Base-by-base conservation (phyloP, 2,797 vertebrate species). In the Sphenopsis melanotis region DNA sequence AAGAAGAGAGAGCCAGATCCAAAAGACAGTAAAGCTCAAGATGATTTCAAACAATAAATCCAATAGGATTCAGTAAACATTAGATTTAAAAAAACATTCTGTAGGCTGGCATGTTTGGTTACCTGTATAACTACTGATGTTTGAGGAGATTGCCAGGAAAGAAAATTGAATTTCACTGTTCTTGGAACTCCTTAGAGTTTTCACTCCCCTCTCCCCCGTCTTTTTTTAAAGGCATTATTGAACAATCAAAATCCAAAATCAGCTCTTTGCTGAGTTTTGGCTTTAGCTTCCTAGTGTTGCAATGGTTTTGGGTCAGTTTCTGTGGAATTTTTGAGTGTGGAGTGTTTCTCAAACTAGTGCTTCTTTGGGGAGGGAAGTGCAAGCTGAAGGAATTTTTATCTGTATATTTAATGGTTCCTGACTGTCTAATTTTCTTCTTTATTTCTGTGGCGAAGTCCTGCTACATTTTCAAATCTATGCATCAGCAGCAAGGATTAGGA, bases 81-180 rank as follows among this genome's bases (percentile, higher is more conserved):
- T 49, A 59, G 19, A n/a, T 79, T 44, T 2, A 15, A 56, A 57
- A 53, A 61, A 53, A 13, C 10, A 7, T 20, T 53, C 37, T 85
- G 6, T 55, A 41, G 79, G 14, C 60, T 91, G 52, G 32, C 49
- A 71, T 12, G 23, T 65, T 80, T 95, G 60, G 30, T 90, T 72
- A 89, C 46, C 41, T 85, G 20, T 87, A 36, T 87, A 74, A 76
- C 66, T 92, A 70, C 77, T 60, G 22, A 52, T 19, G 32, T 72
- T 90, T 89, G 63, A 90, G 49, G 50, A 87, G 60, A 64, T 82
- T 88, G 82, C 32, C 41, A 70, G 37, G 41, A 63, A 83, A 72
- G 23, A 86, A 89, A 84, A 90, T 49, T 65, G 16, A 90, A 94
- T 93, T 79, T n/a, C 32, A n/a, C 20, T 71, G 49, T 39, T 82